These are phyloP conservation scores for Menura novaehollandiae DNA, from an alignment of 2,113 vertebrate genomes.

Conservation along the genomic window DNA sequence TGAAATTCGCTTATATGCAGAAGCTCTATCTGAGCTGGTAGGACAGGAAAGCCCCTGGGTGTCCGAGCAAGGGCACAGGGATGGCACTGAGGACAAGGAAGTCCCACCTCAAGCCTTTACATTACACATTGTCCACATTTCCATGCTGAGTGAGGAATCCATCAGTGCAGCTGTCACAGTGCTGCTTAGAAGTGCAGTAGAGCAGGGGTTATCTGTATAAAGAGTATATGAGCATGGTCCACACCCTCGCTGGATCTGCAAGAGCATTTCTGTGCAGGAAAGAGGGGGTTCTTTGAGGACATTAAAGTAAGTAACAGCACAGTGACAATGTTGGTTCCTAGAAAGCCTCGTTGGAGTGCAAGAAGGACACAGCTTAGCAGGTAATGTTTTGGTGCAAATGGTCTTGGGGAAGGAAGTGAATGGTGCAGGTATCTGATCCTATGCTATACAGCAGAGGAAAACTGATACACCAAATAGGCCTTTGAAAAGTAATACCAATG, in stretches of 20 bases:
- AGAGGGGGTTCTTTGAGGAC: not conserved
- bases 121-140: not conserved
- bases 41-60: not conserved
- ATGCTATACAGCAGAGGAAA: not conserved
- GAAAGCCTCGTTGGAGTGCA: not conserved
- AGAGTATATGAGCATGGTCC: no score
- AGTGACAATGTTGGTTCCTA: not conserved
- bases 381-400: not conserved
- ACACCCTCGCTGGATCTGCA: not conserved
- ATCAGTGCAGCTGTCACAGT: not conserved
- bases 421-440: not conserved
- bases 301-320: not conserved
- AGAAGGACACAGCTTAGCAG: not conserved
- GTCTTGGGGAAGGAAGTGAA: not conserved
- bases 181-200: accelerated
- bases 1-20: not conserved
- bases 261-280: not conserved
- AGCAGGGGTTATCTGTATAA: not conserved
- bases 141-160: not conserved
- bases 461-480: not conserved
- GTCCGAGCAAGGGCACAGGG: not conserved
- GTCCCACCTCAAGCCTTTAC: not conserved
- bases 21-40: not conserved
- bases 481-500: not conserved
- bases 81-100: not conserved